phyloP scores from a whole-genome alignment of 1,140 invertebrate species.

The Caenorhabditis remanei region DNA sequence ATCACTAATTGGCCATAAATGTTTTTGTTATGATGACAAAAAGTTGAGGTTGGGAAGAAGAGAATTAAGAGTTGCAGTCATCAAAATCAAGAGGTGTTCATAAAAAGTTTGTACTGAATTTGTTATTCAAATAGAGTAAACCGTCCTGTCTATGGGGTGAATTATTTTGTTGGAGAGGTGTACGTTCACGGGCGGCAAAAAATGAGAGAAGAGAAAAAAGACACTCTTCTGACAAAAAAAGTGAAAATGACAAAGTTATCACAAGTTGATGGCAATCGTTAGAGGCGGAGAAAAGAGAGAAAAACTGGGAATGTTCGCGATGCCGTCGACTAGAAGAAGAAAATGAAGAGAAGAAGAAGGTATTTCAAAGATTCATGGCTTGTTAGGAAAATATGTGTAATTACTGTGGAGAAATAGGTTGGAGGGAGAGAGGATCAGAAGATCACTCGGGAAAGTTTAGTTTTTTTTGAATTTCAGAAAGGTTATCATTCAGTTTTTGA shows the following conservation, averaged over 20 bases:
- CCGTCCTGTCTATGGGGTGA: background rate
- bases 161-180: background rate
- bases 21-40: conserved; percentile 14
- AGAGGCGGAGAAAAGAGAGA: background rate
- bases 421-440: no score
- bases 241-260: conserved; percentile 50
- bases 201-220: background rate
- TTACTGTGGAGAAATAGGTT: no score
- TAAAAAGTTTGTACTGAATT: background rate
- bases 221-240: background rate
- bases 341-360: background rate
- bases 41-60: background rate
- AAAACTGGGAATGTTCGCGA: conserved; percentile 16
- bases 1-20: background rate
- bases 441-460: no score
- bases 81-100: background rate
- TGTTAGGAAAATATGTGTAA: background rate
- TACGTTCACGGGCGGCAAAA: background rate
- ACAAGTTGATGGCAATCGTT: conserved; percentile 25
- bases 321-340: background rate
- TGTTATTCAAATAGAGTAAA: conserved; percentile 22
- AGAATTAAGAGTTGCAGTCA: background rate
- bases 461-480: no score
- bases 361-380: conserved; percentile 43
- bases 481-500: no score